Percentiles rank a stretch among this genome's conserved stretches.
These are phyloP conservation scores for Cyprinodon diabolis DNA, from an alignment of 2,797 vertebrate genomes.

Conservation along the genomic window DNA sequence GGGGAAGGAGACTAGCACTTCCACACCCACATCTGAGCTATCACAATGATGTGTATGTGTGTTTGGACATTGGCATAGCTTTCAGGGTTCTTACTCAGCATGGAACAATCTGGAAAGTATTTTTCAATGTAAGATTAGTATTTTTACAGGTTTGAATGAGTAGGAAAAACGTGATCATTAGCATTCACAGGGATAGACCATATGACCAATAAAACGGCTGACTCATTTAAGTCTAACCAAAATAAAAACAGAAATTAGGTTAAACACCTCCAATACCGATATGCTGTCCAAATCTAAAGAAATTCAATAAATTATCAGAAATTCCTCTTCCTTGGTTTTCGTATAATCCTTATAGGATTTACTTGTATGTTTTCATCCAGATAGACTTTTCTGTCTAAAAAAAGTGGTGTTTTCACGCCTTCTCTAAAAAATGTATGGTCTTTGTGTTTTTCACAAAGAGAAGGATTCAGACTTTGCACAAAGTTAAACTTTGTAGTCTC, in stretches of 20 bases:
- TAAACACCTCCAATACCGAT: not conserved
- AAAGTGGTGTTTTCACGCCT: too few relatives aligned
- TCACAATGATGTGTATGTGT: slow-evolving; percentile 1
- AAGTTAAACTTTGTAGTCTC: not conserved
- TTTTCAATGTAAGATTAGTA: not conserved
- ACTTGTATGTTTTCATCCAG: not conserved
- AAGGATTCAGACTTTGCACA: not conserved
- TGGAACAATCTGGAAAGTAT: not conserved
- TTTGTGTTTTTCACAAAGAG: not conserved
- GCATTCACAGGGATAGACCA: too few relatives aligned
- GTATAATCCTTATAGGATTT: not conserved
- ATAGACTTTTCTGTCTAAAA: too few relatives aligned
- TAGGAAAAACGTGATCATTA: too few relatives aligned
- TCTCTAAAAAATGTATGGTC: too few relatives aligned
- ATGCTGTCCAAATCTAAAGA: too few relatives aligned
- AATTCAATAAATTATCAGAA: too few relatives aligned
- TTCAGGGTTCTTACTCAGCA: not conserved
- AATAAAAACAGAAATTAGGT: not conserved
- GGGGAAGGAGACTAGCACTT: slow-evolving; percentile 30
- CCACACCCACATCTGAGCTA: slow-evolving; percentile 36
- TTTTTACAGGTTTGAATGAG: not conserved
- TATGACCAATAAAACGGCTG: too few relatives aligned
- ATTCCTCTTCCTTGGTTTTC: not conserved
- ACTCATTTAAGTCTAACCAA: not conserved
- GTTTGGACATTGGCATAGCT: not conserved